Evolutionary conservation across 2,888 invertebrate genomes (phyloP).

Genomic region (Salpingus planirostris): DNA sequence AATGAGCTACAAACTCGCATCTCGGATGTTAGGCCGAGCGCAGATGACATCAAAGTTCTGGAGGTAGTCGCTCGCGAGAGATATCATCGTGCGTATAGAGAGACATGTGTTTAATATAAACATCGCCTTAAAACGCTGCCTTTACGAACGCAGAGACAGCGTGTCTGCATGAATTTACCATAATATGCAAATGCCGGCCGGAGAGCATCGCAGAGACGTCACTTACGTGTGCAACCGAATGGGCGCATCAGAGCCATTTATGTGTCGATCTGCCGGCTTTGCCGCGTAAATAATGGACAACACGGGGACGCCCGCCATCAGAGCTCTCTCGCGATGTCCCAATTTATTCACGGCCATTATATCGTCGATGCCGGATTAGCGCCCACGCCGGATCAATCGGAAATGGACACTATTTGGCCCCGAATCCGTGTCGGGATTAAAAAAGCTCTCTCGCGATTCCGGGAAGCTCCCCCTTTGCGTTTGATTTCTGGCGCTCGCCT

Average conservation of each 20-base stretch:
- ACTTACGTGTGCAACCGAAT: constrained; percentile 1
- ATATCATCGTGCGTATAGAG: constrained; percentile 6
- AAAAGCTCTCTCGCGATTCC: too few relatives aligned
- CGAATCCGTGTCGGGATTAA: too few relatives aligned
- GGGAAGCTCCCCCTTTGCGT: too few relatives aligned
- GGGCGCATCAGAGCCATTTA: constrained; percentile 1
- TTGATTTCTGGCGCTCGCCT: too few relatives aligned
- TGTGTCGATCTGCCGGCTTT: constrained; percentile 1
- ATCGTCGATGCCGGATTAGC: too few relatives aligned
- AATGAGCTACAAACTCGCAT: constrained; percentile 9
- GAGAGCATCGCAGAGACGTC: constrained; percentile 2
- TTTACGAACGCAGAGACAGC: constrained; percentile 4
- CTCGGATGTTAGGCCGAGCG: too few relatives aligned
- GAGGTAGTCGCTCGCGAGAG: constrained; percentile 3
- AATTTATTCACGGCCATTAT: too few relatives aligned
- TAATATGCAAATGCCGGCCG: constrained; percentile 9
- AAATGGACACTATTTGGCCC: too few relatives aligned
- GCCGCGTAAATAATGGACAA: neutral
- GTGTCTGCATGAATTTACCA: constrained; percentile 10
- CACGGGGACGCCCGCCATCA: too few relatives aligned
- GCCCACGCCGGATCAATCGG: too few relatives aligned
- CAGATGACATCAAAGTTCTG: neutral
- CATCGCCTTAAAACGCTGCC: constrained; percentile 12
- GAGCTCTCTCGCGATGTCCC: too few relatives aligned
- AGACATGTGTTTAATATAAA: constrained; percentile 16